Conservation (phyloP, 2,113 vertebrate species). For the Podarcis cretensis region DNA sequence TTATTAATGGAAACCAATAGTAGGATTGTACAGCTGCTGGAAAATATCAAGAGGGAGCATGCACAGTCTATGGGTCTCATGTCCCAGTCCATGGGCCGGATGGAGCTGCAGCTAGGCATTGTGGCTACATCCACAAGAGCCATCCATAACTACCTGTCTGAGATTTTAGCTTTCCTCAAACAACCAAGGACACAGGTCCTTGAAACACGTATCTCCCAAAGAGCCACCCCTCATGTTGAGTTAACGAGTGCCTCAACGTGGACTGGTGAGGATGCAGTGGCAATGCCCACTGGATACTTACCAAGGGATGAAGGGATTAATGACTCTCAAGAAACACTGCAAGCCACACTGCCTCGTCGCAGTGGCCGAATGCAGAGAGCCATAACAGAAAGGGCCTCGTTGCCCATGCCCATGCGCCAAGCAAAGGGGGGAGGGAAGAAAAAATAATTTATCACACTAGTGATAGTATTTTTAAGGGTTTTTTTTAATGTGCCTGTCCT, state of each 20-base stretch:
- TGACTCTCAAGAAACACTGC: slow-evolving; percentile 69
- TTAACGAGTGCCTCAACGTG: slow-evolving; percentile 75
- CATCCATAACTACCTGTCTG: slow-evolving; percentile 79
- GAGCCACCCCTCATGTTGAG: slow-evolving; percentile 76
- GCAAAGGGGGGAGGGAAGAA: slow-evolving; percentile 77
- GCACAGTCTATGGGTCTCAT: slow-evolving; percentile 78
- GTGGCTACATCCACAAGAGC: slow-evolving; percentile 79
- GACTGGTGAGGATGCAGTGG: slow-evolving; percentile 77
- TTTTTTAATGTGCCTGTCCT: slow-evolving; percentile 76
- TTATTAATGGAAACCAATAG: slow-evolving; percentile 78
- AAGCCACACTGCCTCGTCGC: slow-evolving; percentile 76
- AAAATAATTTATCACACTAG: slow-evolving; percentile 65
- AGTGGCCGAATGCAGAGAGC: slow-evolving; percentile 77
- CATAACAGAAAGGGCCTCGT: slow-evolving; percentile 76
- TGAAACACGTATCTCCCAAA: slow-evolving; percentile 77
- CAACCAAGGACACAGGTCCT: slow-evolving; percentile 75
- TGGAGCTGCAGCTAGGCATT: slow-evolving; percentile 78
- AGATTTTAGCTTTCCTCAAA: slow-evolving; percentile 77
- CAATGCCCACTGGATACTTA: slow-evolving; percentile 74
- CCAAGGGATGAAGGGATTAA: slow-evolving; percentile 68
- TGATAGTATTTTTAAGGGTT: slow-evolving; percentile 68
- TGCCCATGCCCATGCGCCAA: slow-evolving; percentile 76
- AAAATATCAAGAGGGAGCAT: slow-evolving; percentile 79
- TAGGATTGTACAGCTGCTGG: slow-evolving; percentile 78
- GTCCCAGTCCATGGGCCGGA: slow-evolving; percentile 76